Evolutionary conservation across 2,113 vertebrate genomes (phyloP).

Genomic region (Cottus gobio): DNA sequence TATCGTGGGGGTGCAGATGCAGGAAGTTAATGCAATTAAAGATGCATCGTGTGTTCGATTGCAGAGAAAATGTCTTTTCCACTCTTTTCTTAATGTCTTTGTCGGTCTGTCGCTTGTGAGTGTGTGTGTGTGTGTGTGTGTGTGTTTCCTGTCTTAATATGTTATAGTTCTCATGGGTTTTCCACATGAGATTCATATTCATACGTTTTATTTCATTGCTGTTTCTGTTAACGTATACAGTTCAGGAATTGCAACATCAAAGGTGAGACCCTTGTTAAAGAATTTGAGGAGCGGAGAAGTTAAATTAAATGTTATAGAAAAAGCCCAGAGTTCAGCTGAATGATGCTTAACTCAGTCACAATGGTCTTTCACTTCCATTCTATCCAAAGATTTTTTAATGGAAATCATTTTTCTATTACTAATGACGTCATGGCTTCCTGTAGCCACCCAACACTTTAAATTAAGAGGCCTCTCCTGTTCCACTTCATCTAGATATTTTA

Average conservation of each 20-base stretch:
- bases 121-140: background rate
- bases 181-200: background rate
- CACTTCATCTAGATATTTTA: constrained; percentile 4
- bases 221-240: background rate
- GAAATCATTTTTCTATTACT: background rate
- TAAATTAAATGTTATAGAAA: background rate
- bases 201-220: background rate
- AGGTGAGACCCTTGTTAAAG: background rate
- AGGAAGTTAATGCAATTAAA: constrained; percentile 81
- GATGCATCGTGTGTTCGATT: constrained; percentile 69
- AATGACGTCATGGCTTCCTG: constrained; percentile 10
- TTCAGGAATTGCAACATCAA: background rate
- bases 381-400: background rate
- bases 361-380: background rate
- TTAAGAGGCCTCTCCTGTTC: background rate
- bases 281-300: background rate
- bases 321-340: background rate
- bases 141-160: background rate
- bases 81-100: constrained; percentile 37
- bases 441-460: constrained; percentile 1
- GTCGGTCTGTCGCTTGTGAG: constrained; percentile 28
- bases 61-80: constrained; percentile 42
- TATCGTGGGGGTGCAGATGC: constrained; percentile 78
- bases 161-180: constrained; percentile 2
- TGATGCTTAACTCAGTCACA: background rate